Percentiles rank a stretch among this genome's conserved stretches.
These are phyloP conservation scores for Monarcha castaneiventris DNA, from an alignment of 2,113 vertebrate species.

Conservation along the genomic window DNA sequence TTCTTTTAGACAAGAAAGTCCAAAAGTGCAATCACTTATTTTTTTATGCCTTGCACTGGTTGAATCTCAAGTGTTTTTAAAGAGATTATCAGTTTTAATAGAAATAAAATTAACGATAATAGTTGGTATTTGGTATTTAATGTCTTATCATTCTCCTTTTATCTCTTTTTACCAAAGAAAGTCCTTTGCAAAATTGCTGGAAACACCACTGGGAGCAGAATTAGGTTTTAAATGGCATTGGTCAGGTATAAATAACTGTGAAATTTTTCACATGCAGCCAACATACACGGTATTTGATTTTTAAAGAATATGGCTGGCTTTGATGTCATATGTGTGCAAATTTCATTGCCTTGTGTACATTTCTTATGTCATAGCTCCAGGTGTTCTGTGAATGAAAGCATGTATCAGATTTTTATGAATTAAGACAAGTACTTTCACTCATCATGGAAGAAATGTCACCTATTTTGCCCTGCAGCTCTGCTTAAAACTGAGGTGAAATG, in stretches of 20 bases:
- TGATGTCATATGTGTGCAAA: slow-evolving; percentile 39
- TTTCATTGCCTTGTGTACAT: slow-evolving; percentile 33
- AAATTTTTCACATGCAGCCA: slow-evolving; percentile 60
- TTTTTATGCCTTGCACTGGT: neutral
- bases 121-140: slow-evolving; percentile 34
- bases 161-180: neutral
- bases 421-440: neutral
- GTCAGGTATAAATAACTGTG: slow-evolving; percentile 67
- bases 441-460: neutral
- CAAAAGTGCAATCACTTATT: neutral
- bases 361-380: slow-evolving; percentile 32
- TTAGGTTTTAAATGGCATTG: slow-evolving; percentile 15
- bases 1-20: slow-evolving; percentile 20
- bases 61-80: slow-evolving; percentile 38
- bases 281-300: slow-evolving; percentile 38
- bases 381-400: neutral
- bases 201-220: neutral
- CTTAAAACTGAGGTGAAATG: neutral
- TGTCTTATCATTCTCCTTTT: neutral
- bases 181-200: slow-evolving; percentile 7
- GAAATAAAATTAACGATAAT: neutral
- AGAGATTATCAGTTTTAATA: slow-evolving; percentile 22
- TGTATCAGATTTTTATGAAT: slow-evolving; percentile 1
- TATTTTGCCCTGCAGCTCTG: neutral
- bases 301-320: slow-evolving; percentile 16